These are phyloP conservation scores for Gila orcuttii DNA, from an alignment of 2,113 vertebrate species.

Conservation along the genomic window DNA sequence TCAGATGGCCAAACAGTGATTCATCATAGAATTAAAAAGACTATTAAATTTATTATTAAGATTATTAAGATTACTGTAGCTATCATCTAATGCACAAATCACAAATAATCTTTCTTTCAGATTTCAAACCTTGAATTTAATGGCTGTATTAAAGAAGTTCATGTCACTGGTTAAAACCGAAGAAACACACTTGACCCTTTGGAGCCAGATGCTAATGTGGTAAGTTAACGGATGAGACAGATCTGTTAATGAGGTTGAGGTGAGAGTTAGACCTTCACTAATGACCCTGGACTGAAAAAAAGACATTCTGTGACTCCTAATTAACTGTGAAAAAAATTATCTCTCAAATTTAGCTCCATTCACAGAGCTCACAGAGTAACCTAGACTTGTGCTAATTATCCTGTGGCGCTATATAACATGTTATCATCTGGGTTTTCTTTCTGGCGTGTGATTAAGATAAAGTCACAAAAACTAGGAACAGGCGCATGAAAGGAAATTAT, in stretches of 20 bases:
- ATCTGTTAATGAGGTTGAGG: constrained; percentile 34
- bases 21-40: too few relatives aligned
- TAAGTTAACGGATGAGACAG: neutral
- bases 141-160: constrained; percentile 5
- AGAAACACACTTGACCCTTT: constrained; percentile 5
- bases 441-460: neutral
- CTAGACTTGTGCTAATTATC: neutral
- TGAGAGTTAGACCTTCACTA: constrained; percentile 18
- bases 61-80: too few relatives aligned
- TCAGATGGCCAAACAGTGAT: too few relatives aligned
- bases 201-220: constrained; percentile 9
- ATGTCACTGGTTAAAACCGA: neutral
- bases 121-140: constrained; percentile 12
- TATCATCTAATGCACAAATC: too few relatives aligned
- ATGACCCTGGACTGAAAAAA: constrained; percentile 12
- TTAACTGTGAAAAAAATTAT: neutral
- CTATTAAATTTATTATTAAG: too few relatives aligned
- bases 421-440: neutral
- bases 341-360: neutral
- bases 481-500: neutral
- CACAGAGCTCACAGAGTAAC: neutral
- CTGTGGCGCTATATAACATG: neutral
- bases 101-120: neutral
- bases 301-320: constrained; percentile 31
- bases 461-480: neutral